Evolutionary conservation across 2,797 vertebrate species (phyloP).

Genomic region (Limosa lapponica): DNA sequence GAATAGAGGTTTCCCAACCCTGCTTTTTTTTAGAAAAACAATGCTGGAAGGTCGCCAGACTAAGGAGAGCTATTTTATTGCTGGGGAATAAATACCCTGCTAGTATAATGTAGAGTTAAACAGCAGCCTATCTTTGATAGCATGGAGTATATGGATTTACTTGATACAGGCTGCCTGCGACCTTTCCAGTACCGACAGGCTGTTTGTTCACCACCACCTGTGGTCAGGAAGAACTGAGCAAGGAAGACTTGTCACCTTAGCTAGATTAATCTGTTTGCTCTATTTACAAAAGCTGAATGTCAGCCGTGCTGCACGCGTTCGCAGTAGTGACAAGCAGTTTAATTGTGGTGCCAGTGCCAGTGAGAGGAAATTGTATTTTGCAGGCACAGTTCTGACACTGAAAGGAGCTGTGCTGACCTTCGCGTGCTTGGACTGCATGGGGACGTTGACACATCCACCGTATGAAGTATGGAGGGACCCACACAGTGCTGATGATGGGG

Average conservation of each 20-base stretch:
- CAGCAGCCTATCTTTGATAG: not conserved
- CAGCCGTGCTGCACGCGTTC: not conserved
- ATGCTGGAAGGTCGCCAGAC: not conserved
- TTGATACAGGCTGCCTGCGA: not conserved
- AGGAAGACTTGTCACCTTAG: not conserved
- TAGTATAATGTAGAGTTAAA: not conserved
- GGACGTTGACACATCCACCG: constrained; percentile 86
- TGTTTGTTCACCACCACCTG: not conserved
- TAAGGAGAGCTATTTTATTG: not conserved
- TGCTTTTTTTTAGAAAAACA: not conserved
- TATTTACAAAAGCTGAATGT: not conserved
- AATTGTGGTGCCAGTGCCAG: not conserved
- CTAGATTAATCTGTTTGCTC: not conserved
- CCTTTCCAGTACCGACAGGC: not conserved
- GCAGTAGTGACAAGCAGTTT: not conserved
- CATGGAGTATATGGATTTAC: not conserved
- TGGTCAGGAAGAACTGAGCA: not conserved
- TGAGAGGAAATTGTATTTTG: constrained; percentile 18
- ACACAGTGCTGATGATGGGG: constrained; percentile 86
- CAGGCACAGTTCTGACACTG: constrained; percentile 90
- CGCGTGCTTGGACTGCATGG: constrained; percentile 89
- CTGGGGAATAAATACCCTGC: not conserved
- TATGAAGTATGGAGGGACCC: constrained; percentile 94
- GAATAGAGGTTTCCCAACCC: not conserved
- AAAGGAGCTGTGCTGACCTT: constrained; percentile 93